phyloP scores from a whole-genome alignment of 2,113 vertebrate genomes.

The Albula goreensis region DNA sequence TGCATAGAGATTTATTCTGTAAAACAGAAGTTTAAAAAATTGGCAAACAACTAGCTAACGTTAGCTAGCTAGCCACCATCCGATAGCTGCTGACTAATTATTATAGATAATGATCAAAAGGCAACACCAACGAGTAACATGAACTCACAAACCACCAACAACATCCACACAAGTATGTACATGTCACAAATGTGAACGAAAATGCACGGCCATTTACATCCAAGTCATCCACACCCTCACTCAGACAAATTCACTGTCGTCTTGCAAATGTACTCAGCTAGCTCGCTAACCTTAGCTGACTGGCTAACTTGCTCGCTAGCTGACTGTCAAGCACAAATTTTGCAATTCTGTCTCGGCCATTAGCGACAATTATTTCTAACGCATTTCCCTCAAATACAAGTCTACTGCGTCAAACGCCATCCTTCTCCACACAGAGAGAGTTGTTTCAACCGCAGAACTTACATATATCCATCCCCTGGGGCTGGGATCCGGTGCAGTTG shows the following conservation, averaged over 20 bases:
- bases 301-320: neutral
- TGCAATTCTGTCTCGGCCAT: neutral
- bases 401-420: neutral
- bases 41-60: neutral
- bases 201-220: neutral
- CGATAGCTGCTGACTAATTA: neutral
- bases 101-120: neutral
- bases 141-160: neutral
- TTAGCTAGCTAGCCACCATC: neutral
- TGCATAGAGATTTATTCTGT: neutral
- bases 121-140: neutral
- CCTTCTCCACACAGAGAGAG: neutral
- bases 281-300: neutral
- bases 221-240: neutral
- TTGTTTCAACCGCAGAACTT: slow-evolving; percentile 34
- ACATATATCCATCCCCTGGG: slow-evolving; percentile 57
- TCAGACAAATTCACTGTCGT: slow-evolving; percentile 6
- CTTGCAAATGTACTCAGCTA: neutral
- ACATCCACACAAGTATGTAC: neutral
- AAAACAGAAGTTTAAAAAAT: neutral
- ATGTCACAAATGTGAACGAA: neutral
- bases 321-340: neutral
- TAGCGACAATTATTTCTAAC: neutral
- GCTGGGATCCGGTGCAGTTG: slow-evolving; percentile 56
- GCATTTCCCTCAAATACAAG: neutral